These are phyloP conservation scores for Thecocarcelia acutangulata DNA, from an alignment of 2,888 invertebrate genomes.

Conservation along the genomic window DNA sequence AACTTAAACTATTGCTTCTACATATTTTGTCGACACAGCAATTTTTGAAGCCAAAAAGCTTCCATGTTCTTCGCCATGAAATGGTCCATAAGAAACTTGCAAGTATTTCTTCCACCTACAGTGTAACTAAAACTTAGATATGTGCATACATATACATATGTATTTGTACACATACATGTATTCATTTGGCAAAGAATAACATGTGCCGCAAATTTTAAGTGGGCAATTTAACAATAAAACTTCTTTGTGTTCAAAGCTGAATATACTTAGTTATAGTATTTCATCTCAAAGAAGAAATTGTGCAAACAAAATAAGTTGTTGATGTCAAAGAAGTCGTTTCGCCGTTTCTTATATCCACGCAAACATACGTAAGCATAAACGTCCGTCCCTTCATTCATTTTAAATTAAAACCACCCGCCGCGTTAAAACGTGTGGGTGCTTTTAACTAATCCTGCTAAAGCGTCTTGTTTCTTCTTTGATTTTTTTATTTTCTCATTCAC, in stretches of 20 bases:
- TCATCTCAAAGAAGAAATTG: constrained; percentile 51
- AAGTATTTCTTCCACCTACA: not conserved
- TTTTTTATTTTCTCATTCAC: not conserved
- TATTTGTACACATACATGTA: too few relatives aligned
- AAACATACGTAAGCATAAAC: too few relatives aligned
- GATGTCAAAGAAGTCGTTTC: constrained; percentile 34
- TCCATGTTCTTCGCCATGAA: too few relatives aligned
- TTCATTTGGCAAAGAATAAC: constrained; percentile 4
- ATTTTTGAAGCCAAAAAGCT: too few relatives aligned
- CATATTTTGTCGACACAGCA: too few relatives aligned
- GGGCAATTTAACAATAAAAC: constrained; percentile 19
- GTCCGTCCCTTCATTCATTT: constrained; percentile 19
- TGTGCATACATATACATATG: not conserved
- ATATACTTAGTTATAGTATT: constrained; percentile 2
- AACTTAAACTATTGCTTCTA: too few relatives aligned
- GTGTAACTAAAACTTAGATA: not conserved
- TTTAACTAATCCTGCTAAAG: not conserved
- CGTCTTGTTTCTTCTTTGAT: not conserved
- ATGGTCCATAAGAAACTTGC: too few relatives aligned
- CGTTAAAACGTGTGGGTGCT: not conserved
- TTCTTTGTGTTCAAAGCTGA: not conserved
- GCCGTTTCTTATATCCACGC: too few relatives aligned
- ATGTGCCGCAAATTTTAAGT: constrained; percentile 10
- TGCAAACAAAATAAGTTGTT: constrained; percentile 44
- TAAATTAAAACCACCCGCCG: constrained; percentile 12